A percentile compares a stretch with the other conserved stretches of the same genome.
phyloP scores from a whole-genome alignment of 2,888 invertebrate species.

The Idaea aversata region DNA sequence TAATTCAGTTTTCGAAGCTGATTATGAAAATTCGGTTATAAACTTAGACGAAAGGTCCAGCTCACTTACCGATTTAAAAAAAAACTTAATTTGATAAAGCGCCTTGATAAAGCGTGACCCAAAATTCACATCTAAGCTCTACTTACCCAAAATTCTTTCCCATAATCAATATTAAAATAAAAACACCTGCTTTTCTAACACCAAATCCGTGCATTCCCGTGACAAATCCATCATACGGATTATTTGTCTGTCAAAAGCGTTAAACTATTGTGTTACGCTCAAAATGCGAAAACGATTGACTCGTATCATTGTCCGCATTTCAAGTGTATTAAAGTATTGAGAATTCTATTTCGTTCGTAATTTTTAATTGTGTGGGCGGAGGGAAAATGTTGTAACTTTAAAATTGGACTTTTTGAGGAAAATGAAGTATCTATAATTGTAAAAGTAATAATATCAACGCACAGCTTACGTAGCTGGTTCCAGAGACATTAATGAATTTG shows the following conservation, averaged over 20 bases:
- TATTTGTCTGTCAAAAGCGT: slow-evolving; percentile 40
- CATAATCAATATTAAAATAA: slow-evolving; percentile 31
- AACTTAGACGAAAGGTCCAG: too few species aligned
- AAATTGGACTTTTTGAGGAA: slow-evolving; percentile 10
- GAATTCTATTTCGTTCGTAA: slow-evolving; percentile 65
- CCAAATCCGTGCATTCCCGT: slow-evolving; percentile 16
- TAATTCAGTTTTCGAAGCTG: too few species aligned
- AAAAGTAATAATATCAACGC: too few species aligned
- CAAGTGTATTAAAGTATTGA: slow-evolving; percentile 42
- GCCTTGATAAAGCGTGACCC: too few species aligned
- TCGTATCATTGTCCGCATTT: slow-evolving; percentile 40
- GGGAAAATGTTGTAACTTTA: slow-evolving; percentile 24
- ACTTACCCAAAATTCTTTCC: slow-evolving; percentile 15
- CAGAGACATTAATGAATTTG: too few species aligned
- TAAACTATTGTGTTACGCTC: slow-evolving; percentile 25
- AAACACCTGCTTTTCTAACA: slow-evolving; percentile 26
- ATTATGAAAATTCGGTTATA: too few species aligned
- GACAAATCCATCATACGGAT: slow-evolving; percentile 40
- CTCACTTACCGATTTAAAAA: too few species aligned
- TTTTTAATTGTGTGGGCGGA: slow-evolving; percentile 54
- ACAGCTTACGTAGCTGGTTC: too few species aligned
- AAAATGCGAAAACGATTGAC: slow-evolving; percentile 68
- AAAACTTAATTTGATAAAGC: too few species aligned
- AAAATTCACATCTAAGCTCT: not conserved
- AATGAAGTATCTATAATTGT: slow-evolving; percentile 5